A percentile compares a stretch with the other conserved stretches of the same genome.
These are phyloP conservation scores for Enteromius treurensis DNA, from an alignment of 2,797 vertebrate species.

Conservation along the genomic window DNA sequence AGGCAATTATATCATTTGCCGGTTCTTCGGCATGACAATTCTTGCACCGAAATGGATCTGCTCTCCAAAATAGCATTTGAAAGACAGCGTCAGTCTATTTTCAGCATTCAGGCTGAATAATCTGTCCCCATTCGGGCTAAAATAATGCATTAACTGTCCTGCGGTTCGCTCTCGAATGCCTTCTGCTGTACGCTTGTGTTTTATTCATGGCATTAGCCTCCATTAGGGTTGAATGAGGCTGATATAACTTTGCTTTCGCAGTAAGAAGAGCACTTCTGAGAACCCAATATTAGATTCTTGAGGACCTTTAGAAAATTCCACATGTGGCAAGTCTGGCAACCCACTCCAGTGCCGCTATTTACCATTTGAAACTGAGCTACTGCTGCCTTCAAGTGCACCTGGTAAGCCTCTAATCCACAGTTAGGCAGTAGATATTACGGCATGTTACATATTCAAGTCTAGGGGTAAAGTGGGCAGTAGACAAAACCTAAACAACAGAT, in stretches of 20 bases:
- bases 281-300: constrained; percentile 58
- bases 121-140: constrained; percentile 50
- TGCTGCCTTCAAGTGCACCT: constrained; percentile 19
- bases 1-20: constrained; percentile 51
- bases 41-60: constrained; percentile 38
- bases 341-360: constrained; percentile 35
- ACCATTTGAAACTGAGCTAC: constrained; percentile 44
- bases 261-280: constrained; percentile 52
- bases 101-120: constrained; percentile 51
- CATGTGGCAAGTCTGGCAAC: constrained; percentile 45
- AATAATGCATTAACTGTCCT: constrained; percentile 30
- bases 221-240: constrained; percentile 60
- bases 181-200: constrained; percentile 47
- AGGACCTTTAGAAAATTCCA: constrained; percentile 41
- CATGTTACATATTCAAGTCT: neutral
- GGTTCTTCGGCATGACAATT: constrained; percentile 44
- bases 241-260: constrained; percentile 57
- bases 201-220: constrained; percentile 63
- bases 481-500: constrained; percentile 1
- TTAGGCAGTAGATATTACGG: neutral
- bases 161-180: constrained; percentile 37
- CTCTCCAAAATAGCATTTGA: constrained; percentile 49
- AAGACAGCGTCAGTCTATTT: constrained; percentile 45
- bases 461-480: neutral
- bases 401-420: neutral